Conservation (phyloP, 2,797 vertebrate species). For the Cryptoprocta ferox region DNA sequence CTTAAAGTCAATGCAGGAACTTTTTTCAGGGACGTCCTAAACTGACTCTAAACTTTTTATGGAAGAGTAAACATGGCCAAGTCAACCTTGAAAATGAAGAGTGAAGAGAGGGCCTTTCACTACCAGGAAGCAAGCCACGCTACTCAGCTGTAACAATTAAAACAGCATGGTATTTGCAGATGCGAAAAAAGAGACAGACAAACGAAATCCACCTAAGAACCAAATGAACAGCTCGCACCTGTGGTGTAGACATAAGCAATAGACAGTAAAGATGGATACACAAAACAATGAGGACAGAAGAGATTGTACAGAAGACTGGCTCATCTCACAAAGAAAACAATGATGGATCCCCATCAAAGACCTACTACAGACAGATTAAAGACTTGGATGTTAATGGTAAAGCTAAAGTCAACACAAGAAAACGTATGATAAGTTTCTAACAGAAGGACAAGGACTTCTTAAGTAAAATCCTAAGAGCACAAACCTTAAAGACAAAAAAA, state of each 20-base stretch:
- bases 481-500: neutral
- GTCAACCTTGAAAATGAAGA: neutral
- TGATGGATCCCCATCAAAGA: neutral
- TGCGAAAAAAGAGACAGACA: neutral
- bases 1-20: neutral
- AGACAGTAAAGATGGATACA: neutral
- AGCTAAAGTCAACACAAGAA: constrained; percentile 3
- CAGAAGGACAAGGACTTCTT: neutral
- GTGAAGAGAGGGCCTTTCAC: neutral
- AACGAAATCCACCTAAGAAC: neutral
- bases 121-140: neutral
- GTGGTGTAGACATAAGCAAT: neutral
- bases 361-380: neutral
- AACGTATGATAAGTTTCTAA: neutral
- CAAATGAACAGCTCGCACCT: neutral
- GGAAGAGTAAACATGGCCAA: constrained; percentile 12
- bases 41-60: neutral
- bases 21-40: neutral
- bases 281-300: neutral
- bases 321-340: neutral
- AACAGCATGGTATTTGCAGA: neutral
- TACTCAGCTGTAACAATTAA: neutral
- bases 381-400: neutral
- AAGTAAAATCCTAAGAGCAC: constrained; percentile 12
- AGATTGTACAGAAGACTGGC: neutral